Evolutionary conservation across 2,797 vertebrate genomes (phyloP).

Genomic region (Hipposideros larvatus): DNA sequence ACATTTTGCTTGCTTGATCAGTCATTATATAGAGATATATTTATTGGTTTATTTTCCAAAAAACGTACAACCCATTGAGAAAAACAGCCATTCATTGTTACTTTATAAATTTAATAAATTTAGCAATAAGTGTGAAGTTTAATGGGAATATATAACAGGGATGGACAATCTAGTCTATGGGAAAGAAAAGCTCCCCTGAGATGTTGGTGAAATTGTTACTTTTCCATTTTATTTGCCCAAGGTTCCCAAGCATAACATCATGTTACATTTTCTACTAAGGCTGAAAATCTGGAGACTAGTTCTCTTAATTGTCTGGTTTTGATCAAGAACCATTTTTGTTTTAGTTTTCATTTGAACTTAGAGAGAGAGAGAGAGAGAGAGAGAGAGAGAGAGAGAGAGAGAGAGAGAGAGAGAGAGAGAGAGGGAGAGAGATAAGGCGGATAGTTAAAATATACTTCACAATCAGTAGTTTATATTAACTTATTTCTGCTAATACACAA

Average conservation of each 20-base stretch:
- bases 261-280: background rate
- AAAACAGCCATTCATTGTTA: background rate
- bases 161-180: background rate
- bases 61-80: background rate
- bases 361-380: too few relatives aligned
- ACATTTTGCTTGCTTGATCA: background rate
- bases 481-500: constrained; percentile 20
- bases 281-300: background rate
- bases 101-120: constrained; percentile 10
- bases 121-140: background rate
- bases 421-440: too few relatives aligned
- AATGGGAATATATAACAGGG: background rate
- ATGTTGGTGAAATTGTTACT: background rate
- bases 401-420: too few relatives aligned
- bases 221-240: background rate
- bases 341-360: constrained; percentile 3
- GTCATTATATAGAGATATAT: background rate
- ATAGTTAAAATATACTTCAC: background rate
- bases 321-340: background rate
- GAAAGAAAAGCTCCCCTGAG: background rate
- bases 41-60: background rate
- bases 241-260: background rate
- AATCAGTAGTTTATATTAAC: background rate
- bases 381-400: too few relatives aligned
- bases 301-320: background rate